Base-by-base conservation (phyloP, 2,113 vertebrate genomes). In the Dermatemys mawii region DNA sequence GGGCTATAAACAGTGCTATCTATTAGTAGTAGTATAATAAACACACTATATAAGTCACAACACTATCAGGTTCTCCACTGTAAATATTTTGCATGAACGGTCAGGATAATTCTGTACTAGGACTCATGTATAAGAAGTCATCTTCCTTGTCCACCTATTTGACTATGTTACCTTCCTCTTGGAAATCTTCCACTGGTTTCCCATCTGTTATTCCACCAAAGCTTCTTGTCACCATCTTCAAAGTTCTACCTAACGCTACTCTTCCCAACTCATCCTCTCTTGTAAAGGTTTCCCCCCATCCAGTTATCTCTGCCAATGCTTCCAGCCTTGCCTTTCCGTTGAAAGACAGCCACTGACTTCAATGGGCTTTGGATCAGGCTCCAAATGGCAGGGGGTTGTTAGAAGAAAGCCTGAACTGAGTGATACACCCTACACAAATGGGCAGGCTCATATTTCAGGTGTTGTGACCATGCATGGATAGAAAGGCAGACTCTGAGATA, bases 41-140 rank as follows among this genome's bases (percentile, higher is more conserved):
- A 84, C 9, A 44, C 27, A 81, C 3, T 4, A 3, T 46, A 29
- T 16, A 53, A 90, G 16, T 82, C 80, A 84, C 19, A 87, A 83
- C 11, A 79, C 73, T n/a, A 22, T 81, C 9, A 49, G 24, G 53
- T 44, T 70, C 35, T 70, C 4, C 3, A 2, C 1, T 86, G 19
- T 46, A 89, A 80, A 22, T 8, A 78, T 95, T 92, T 84, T 88
- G 67, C 49, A 63, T 38, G 82, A 86, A 50, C 8, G 48, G 3
- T 35, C 81, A 60, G 81, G 57, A 51, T 21, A 51, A 46, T 32
- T 11, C 3, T 38, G 0, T 6, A 5, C 32, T 53, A 79, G 24
- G 46, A 38, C 27, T n/a, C 8, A 9, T 91, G 35, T 4, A 86
- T 44, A 60, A 91, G 41, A 10, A 35, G 6, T 26, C 54, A 70